Conservation (phyloP, 2,888 invertebrate genomes). For the Operophtera brumata region DNA sequence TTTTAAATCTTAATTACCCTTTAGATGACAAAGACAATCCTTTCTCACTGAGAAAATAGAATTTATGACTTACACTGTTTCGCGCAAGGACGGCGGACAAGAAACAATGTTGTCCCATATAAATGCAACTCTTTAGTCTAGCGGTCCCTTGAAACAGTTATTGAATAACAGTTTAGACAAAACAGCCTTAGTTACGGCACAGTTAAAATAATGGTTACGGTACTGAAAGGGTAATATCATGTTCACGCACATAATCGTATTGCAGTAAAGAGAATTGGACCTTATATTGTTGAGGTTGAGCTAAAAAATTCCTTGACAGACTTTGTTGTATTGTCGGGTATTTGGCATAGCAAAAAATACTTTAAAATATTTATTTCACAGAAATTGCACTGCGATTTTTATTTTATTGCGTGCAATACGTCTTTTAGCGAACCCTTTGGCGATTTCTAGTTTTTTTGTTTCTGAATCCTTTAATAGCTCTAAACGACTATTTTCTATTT, state of each 20-base stretch:
- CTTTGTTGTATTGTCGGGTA: no score
- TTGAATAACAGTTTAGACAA: constrained; percentile 56
- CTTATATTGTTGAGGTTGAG: constrained; percentile 5
- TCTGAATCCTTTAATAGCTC: constrained; percentile 8
- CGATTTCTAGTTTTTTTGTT: constrained; percentile 46
- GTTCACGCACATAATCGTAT: constrained; percentile 42
- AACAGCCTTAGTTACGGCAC: constrained; percentile 67
- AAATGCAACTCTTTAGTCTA: constrained; percentile 74
- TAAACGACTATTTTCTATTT: constrained; percentile 29
- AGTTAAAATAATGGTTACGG: constrained; percentile 70
- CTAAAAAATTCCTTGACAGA: background rate
- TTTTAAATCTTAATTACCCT: constrained; percentile 77
- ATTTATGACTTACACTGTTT: constrained; percentile 66
- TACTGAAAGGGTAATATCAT: no score
- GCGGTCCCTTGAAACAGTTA: constrained; percentile 67
- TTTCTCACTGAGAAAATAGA: constrained; percentile 52
- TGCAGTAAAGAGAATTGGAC: constrained; percentile 23
- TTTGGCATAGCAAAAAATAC: constrained; percentile 29
- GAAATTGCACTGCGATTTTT: constrained; percentile 58
- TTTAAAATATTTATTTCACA: constrained; percentile 46
- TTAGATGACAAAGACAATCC: constrained; percentile 54
- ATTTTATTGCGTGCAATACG: constrained; percentile 50
- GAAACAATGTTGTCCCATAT: constrained; percentile 55
- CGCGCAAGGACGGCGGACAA: constrained; percentile 52
- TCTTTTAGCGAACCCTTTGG: constrained; percentile 62